These are phyloP conservation scores for Brenthis ino DNA, from an alignment of 2,888 invertebrate genomes.

Conservation along the genomic window DNA sequence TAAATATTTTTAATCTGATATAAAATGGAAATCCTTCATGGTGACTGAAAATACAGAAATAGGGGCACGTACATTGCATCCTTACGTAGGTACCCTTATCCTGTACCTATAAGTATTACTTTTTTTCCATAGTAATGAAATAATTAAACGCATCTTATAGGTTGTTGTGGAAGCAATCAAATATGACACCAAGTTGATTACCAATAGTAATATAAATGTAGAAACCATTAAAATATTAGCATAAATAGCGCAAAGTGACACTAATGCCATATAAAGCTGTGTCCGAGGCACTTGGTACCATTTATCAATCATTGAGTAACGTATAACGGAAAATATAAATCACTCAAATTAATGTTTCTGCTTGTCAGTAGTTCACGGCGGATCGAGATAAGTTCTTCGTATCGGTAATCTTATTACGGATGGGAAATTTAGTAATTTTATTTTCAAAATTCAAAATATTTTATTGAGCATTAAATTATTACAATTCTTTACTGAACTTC, in stretches of 20 bases:
- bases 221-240: slow-evolving; percentile 38
- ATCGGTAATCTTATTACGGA: no score
- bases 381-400: slow-evolving; percentile 2
- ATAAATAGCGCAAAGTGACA: slow-evolving; percentile 40
- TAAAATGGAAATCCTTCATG: no score
- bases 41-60: no score
- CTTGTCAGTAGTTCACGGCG: slow-evolving; percentile 37
- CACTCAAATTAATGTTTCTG: slow-evolving; percentile 43
- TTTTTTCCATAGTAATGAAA: background rate
- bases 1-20: no score
- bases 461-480: no score
- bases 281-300: slow-evolving; percentile 32
- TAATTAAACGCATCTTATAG: background rate
- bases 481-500: no score
- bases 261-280: slow-evolving; percentile 41
- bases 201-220: slow-evolving; percentile 31
- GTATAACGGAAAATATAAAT: slow-evolving; percentile 43
- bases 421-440: slow-evolving; percentile 16
- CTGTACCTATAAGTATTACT: no score
- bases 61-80: no score
- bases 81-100: no score
- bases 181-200: slow-evolving; percentile 26
- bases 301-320: slow-evolving; percentile 37
- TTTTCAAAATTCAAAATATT: no score
- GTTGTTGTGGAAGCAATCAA: slow-evolving; percentile 5